Evolutionary conservation across 2,797 vertebrate species (phyloP).

Genomic region (Mus minutoides): DNA sequence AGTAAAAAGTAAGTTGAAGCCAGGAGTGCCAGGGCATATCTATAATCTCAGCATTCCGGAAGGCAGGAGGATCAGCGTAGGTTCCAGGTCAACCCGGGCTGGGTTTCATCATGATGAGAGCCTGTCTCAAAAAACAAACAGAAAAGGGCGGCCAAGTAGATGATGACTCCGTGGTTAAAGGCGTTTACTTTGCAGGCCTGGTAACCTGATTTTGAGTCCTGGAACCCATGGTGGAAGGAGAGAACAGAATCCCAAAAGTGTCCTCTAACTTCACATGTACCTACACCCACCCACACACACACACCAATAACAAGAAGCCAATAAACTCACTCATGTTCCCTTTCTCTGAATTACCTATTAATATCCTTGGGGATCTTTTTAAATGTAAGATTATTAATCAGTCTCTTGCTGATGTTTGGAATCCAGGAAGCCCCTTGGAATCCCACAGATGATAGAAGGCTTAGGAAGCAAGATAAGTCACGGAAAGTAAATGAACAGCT

Average conservation of each 20-base stretch:
- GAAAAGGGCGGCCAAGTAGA: neutral
- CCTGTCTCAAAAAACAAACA: neutral
- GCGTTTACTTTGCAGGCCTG: neutral
- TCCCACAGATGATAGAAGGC: neutral
- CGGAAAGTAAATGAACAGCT: neutral
- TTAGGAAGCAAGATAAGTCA: slow-evolving; percentile 6
- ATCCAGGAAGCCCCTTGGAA: neutral
- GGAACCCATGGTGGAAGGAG: neutral
- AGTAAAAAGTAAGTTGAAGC: neutral
- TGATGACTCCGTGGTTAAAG: neutral
- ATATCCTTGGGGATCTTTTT: neutral
- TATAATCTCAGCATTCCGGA: neutral
- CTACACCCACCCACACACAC: neutral
- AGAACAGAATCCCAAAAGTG: neutral
- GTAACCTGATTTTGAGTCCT: neutral
- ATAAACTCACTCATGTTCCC: neutral
- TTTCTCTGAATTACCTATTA: neutral
- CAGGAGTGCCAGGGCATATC: neutral
- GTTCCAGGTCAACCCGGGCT: neutral
- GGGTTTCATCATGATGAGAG: too few relatives aligned
- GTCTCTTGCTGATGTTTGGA: slow-evolving; percentile 40
- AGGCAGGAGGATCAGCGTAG: neutral
- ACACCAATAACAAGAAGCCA: neutral
- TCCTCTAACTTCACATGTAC: neutral
- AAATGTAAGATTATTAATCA: neutral